Conservation (phyloP, 2,113 vertebrate genomes). For the Columbina picui region DNA sequence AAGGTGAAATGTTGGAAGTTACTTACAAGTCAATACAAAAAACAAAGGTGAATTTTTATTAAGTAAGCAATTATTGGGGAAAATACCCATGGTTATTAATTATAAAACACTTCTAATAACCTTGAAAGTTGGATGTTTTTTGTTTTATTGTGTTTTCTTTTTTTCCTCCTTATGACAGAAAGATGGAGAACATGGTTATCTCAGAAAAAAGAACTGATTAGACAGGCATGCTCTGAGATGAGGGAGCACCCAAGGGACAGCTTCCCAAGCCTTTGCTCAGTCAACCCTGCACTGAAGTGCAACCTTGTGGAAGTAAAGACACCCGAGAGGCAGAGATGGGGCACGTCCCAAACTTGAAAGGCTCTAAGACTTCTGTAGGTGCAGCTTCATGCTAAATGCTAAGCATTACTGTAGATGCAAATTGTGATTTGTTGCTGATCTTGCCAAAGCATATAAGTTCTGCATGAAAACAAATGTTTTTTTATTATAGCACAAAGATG, state of each 20-base stretch:
- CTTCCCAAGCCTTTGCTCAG: constrained; percentile 52
- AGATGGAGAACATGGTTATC: background rate
- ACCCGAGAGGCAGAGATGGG: constrained; percentile 29
- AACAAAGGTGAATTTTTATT: background rate
- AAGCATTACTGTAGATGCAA: background rate
- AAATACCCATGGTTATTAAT: background rate
- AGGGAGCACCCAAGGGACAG: constrained; percentile 55
- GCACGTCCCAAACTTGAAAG: background rate
- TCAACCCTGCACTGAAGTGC: constrained; percentile 42
- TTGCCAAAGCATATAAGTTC: background rate
- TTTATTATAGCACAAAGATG: background rate
- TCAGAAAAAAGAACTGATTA: constrained; percentile 57
- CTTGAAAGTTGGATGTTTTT: background rate
- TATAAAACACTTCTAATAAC: background rate
- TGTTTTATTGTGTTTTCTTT: background rate
- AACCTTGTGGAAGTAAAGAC: constrained; percentile 68
- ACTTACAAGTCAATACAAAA: background rate
- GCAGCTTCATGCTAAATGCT: background rate
- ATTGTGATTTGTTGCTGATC: background rate
- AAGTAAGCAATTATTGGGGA: background rate
- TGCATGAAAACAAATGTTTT: background rate
- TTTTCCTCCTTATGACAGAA: background rate
- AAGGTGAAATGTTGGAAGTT: background rate
- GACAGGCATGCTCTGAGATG: constrained; percentile 46
- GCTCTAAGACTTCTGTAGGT: background rate